Evolutionary conservation across 2,797 vertebrate species (phyloP).

Genomic region (Eleutherodactylus coqui): DNA sequence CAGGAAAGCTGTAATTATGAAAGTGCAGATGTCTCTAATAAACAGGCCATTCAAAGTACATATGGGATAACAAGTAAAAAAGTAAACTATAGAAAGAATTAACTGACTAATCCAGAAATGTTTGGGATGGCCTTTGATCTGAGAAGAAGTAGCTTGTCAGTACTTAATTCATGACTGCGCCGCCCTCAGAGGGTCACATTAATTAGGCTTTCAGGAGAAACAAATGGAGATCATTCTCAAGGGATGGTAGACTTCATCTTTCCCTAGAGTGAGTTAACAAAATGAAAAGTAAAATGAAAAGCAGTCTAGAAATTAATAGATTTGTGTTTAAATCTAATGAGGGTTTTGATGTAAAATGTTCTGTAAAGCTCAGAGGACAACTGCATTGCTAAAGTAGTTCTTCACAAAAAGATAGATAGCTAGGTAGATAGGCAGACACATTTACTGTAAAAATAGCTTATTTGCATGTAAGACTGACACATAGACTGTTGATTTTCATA

Average conservation of each 20-base stretch:
- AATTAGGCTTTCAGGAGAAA: not conserved
- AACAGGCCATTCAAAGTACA: no score
- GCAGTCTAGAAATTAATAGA: not conserved
- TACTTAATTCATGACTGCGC: not conserved
- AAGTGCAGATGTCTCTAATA: no score
- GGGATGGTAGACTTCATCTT: not conserved
- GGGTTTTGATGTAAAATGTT: slow-evolving; percentile 9
- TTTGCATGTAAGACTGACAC: not conserved
- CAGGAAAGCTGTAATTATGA: no score
- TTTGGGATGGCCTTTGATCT: not conserved
- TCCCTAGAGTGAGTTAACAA: slow-evolving; percentile 14
- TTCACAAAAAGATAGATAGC: not conserved
- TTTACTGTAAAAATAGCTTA: slow-evolving; percentile 15
- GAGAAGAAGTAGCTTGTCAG: not conserved
- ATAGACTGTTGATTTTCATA: slow-evolving; percentile 9
- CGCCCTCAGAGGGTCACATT: not conserved
- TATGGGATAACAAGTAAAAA: not conserved
- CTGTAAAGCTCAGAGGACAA: not conserved
- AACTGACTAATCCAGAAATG: not conserved
- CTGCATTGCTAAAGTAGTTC: not conserved
- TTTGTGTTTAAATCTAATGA: slow-evolving; percentile 9
- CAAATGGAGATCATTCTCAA: not conserved
- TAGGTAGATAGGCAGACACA: not conserved
- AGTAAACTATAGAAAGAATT: not conserved
- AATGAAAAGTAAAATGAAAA: slow-evolving; percentile 8